phyloP scores from a whole-genome alignment of 92 coral and sea anemone genomes.

The Actinostola sp. region DNA sequence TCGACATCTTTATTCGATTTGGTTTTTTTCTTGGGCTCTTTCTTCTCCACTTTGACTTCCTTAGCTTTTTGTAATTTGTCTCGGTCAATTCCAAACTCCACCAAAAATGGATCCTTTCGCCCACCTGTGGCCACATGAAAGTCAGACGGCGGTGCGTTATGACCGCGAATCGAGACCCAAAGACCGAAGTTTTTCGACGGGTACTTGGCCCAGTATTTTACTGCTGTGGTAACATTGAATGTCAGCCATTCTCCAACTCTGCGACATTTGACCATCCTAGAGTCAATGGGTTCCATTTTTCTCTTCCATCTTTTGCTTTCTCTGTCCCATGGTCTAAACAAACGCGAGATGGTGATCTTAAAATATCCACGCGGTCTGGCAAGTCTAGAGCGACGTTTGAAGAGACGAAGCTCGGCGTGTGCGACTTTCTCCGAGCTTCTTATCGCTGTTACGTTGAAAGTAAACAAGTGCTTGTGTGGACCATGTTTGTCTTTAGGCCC shows the following conservation, averaged over 20 bases:
- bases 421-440: slow-evolving; percentile 63
- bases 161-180: slow-evolving; percentile 75
- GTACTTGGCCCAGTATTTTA: slow-evolving; percentile 75
- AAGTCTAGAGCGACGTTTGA: slow-evolving; percentile 86
- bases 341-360: slow-evolving; percentile 72
- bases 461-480: slow-evolving; percentile 67
- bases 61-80: slow-evolving; percentile 42
- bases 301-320: slow-evolving; percentile 68
- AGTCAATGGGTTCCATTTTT: slow-evolving; percentile 56
- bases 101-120: slow-evolving; percentile 89
- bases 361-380: slow-evolving; percentile 56
- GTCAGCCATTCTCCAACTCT: slow-evolving; percentile 91
- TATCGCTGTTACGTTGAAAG: slow-evolving; percentile 82
- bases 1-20: slow-evolving; percentile 12
- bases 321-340: slow-evolving; percentile 57
- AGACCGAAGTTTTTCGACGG: slow-evolving; percentile 77
- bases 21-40: slow-evolving; percentile 1
- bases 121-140: slow-evolving; percentile 88
- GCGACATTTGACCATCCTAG: slow-evolving; percentile 68
- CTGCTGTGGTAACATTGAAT: slow-evolving; percentile 82
- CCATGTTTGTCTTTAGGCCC: slow-evolving; percentile 54
- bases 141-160: slow-evolving; percentile 69
- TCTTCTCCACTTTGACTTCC: slow-evolving; percentile 23
- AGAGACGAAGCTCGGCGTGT: slow-evolving; percentile 78
- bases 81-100: slow-evolving; percentile 69